phyloP scores from a whole-genome alignment of 1,140 invertebrate species.

The Drosophila rhopaloa region DNA sequence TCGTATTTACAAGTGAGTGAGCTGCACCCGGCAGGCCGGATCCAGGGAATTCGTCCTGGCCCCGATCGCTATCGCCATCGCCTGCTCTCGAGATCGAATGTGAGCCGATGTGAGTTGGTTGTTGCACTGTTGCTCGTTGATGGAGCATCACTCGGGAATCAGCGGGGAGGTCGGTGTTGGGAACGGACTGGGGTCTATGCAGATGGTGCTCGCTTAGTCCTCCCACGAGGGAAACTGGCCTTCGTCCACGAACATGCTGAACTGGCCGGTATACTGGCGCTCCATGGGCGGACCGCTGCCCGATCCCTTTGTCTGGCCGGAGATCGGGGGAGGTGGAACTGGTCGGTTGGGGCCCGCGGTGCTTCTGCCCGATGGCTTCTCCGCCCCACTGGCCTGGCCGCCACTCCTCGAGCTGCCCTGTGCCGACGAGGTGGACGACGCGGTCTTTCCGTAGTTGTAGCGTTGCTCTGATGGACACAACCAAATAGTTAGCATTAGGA shows the following conservation, averaged over 20 bases:
- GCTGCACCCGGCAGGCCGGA: constrained; percentile 20
- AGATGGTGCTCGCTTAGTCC: constrained; percentile 59
- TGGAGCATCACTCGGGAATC: constrained; percentile 3
- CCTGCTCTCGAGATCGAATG: constrained; percentile 15
- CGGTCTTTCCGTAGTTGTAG: constrained; percentile 60
- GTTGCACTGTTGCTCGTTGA: no score
- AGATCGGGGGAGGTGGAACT: constrained; percentile 19
- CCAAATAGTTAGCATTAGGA: not conserved
- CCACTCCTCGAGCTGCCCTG: constrained; percentile 36
- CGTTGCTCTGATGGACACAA: constrained; percentile 55
- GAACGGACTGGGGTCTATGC: not conserved
- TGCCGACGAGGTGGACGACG: constrained; percentile 29
- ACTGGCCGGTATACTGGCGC: constrained; percentile 73
- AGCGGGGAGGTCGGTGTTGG: not conserved
- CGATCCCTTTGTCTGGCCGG: constrained; percentile 20
- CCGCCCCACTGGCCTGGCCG: constrained; percentile 19
- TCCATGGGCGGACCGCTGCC: constrained; percentile 46
- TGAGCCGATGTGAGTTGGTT: constrained; percentile 4
- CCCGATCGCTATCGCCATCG: no score
- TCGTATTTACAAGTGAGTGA: constrained; percentile 72
- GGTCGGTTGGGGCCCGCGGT: constrained; percentile 2
- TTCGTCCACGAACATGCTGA: constrained; percentile 84
- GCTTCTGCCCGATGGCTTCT: constrained; percentile 30
- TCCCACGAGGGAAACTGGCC: constrained; percentile 83
- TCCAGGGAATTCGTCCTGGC: not conserved